phyloP scores from a whole-genome alignment of 2,797 vertebrate genomes.

The Buphagus erythrorhynchus region DNA sequence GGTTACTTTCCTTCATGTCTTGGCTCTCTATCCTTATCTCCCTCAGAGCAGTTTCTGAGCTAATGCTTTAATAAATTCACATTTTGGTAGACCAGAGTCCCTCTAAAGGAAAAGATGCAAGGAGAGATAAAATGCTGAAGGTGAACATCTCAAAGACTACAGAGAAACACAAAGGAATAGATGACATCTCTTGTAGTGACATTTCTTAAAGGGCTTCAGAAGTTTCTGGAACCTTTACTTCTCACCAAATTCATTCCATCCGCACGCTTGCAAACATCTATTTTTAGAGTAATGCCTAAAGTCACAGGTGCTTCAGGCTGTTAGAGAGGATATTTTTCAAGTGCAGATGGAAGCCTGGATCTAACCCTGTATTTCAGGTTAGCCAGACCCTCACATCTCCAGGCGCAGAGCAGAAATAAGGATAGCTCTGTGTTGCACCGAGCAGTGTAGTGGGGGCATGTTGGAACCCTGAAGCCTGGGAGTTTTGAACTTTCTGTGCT shows the following conservation, averaged over 20 bases:
- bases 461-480: no score
- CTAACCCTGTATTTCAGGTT: background rate
- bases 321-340: background rate
- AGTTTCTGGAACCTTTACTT: background rate
- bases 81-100: background rate
- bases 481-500: no score
- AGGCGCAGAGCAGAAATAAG: background rate
- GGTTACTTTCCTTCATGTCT: background rate
- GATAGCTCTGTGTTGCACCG: background rate
- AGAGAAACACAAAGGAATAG: background rate
- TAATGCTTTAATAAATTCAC: background rate
- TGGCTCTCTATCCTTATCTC: background rate
- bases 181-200: background rate
- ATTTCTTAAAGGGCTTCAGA: background rate
- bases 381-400: background rate
- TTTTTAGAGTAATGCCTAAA: background rate
- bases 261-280: background rate
- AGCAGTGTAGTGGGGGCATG: fast-evolving
- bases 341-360: background rate
- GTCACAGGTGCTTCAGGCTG: background rate
- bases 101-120: background rate
- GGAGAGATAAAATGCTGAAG: background rate
- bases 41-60: background rate
- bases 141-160: background rate
- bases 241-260: background rate